Evolutionary conservation across 2,113 vertebrate species (phyloP).

Genomic region (Perca schrenkii): DNA sequence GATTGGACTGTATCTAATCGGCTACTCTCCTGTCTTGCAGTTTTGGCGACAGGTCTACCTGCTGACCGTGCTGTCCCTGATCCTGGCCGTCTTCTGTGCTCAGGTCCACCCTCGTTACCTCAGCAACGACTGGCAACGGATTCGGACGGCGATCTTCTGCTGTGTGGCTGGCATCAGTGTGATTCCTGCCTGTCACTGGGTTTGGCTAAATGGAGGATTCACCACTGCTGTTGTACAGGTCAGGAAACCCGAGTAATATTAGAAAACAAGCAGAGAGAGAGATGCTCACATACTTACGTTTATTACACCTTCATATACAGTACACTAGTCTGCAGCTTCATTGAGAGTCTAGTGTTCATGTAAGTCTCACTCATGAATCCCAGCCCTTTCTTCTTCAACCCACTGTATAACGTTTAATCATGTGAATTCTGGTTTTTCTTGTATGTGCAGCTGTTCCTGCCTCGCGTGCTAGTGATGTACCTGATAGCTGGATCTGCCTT

Average conservation of each 20-base stretch:
- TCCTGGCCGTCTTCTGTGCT: constrained; percentile 94
- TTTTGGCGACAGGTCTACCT: constrained; percentile 97
- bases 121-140: constrained; percentile 92
- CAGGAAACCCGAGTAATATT: constrained; percentile 10
- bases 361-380: background rate
- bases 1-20: background rate
- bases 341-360: background rate
- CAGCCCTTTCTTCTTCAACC: background rate
- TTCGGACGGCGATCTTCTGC: constrained; percentile 92
- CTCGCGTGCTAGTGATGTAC: constrained; percentile 96
- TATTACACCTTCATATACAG: background rate
- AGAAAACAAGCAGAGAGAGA: background rate
- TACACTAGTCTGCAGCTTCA: background rate
- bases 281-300: background rate
- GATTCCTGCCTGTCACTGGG: constrained; percentile 95
- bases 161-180: constrained; percentile 92
- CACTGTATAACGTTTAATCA: background rate
- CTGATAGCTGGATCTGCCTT: constrained; percentile 93
- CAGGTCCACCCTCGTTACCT: constrained; percentile 97
- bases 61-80: constrained; percentile 92
- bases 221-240: constrained; percentile 92
- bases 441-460: constrained; percentile 90
- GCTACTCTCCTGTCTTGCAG: constrained; percentile 70
- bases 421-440: background rate
- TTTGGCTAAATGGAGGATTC: constrained; percentile 93